These are phyloP conservation scores for Pollicipes pollicipes DNA, from an alignment of 1,140 invertebrate genomes.

Conservation along the genomic window DNA sequence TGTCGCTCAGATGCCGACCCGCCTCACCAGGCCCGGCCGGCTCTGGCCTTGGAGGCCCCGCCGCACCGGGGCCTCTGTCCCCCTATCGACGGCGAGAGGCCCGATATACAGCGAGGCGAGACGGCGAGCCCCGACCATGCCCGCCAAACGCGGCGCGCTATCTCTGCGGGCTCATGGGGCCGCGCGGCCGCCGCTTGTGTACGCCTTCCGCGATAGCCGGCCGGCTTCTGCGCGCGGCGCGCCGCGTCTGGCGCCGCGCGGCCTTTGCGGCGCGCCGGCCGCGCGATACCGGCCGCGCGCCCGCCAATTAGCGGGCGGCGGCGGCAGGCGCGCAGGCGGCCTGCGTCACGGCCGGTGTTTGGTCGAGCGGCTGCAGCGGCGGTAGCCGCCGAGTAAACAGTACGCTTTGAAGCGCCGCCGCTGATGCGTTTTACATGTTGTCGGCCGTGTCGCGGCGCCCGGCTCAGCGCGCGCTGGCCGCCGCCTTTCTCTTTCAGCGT, in stretches of 20 bases:
- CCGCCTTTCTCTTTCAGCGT: background rate
- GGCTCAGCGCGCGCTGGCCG: background rate
- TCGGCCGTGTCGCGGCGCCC: background rate
- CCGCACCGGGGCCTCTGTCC: background rate
- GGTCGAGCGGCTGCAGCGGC: background rate
- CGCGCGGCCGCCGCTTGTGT: no score
- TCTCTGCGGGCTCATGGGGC: no score
- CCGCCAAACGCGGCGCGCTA: background rate
- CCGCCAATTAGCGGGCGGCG: no score
- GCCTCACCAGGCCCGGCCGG: background rate
- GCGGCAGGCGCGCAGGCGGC: no score
- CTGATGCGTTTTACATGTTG: slow-evolving; percentile 1
- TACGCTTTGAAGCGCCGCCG: background rate
- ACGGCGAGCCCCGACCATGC: background rate
- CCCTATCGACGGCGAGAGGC: background rate
- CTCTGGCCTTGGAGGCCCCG: no score
- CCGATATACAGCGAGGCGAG: background rate
- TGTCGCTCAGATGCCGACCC: background rate
- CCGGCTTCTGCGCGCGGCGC: no score
- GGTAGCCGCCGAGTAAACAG: background rate
- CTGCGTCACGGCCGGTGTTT: background rate
- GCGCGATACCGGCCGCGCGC: background rate
- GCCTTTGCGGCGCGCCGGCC: no score
- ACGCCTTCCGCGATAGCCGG: no score
- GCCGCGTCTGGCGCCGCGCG: no score